Percentiles rank a stretch among this genome's conserved stretches.
Evolutionary conservation across 2,113 vertebrate genomes (phyloP).

Genomic region (Sinocyclocheilus maitianheensis): DNA sequence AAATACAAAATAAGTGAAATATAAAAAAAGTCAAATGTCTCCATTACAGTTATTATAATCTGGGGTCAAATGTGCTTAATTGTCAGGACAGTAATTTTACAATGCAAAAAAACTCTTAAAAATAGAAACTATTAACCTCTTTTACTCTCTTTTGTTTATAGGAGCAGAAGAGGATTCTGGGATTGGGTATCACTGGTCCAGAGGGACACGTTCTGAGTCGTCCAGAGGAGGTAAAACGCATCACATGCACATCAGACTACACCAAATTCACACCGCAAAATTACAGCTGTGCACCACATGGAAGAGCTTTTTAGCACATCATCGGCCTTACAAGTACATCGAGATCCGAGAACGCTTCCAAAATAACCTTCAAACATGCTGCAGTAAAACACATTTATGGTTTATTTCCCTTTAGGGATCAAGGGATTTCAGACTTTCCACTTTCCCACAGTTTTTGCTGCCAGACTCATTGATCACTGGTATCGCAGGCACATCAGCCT

Average conservation of each 20-base stretch:
- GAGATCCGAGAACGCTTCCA: not conserved
- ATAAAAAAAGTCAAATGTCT: not conserved
- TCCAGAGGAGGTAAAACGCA: conserved; percentile 87
- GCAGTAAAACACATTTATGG: not conserved
- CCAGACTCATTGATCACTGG: conserved; percentile 14
- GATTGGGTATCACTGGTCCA: conserved; percentile 94
- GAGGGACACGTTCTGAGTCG: conserved; percentile 95
- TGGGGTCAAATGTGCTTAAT: too few relatives aligned
- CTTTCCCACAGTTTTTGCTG: not conserved
- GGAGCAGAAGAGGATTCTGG: conserved; percentile 95
- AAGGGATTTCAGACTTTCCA: not conserved
- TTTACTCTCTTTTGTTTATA: conserved; percentile 58
- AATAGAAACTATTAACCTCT: not conserved
- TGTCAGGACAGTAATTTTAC: too few relatives aligned
- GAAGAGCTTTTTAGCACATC: not conserved
- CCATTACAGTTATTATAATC: not conserved
- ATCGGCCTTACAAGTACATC: too few relatives aligned
- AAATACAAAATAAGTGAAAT: not conserved
- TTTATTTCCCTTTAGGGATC: conserved; percentile 1
- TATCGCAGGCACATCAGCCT: conserved; percentile 9
- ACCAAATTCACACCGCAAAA: not conserved
- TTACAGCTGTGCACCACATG: not conserved
- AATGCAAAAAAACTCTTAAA: too few relatives aligned
- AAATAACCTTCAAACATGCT: not conserved
- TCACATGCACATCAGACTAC: too few relatives aligned